phyloP scores from a whole-genome alignment of 2,888 invertebrate genomes.

The Yponomeuta sedellus region DNA sequence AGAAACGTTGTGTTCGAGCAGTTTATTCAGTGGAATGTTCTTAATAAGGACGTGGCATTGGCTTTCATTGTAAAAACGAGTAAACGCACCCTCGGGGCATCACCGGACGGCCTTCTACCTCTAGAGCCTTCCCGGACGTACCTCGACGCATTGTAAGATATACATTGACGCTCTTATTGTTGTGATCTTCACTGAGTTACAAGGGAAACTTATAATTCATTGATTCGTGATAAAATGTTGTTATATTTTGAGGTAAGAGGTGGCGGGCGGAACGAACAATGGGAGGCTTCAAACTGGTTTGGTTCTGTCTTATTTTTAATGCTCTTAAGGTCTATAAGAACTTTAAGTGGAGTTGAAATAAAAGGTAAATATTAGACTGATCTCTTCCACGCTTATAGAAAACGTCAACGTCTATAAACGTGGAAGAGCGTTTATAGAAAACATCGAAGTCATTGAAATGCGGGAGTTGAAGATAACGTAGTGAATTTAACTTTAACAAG shows the following conservation, averaged over 20 bases:
- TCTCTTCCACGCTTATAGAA: too few relatives aligned
- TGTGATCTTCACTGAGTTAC: background rate
- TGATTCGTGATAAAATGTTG: background rate
- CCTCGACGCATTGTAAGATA: background rate
- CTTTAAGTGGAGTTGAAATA: background rate
- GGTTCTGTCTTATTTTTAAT: background rate
- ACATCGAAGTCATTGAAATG: too few relatives aligned
- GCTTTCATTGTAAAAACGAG: slow-evolving; percentile 5
- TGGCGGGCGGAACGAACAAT: slow-evolving; percentile 2
- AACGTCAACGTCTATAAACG: too few relatives aligned
- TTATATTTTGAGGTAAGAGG: background rate
- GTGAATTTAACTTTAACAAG: too few relatives aligned
- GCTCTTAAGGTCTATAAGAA: background rate
- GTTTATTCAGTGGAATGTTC: slow-evolving; percentile 8
- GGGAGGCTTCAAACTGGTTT: slow-evolving; percentile 10
- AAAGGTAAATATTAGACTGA: background rate
- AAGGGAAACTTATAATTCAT: background rate
- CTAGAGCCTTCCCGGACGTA: background rate
- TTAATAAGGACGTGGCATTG: slow-evolving; percentile 11
- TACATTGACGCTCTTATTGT: background rate
- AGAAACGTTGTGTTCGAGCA: slow-evolving; percentile 9
- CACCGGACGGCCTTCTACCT: background rate
- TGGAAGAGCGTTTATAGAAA: too few relatives aligned
- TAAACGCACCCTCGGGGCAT: slow-evolving; percentile 10
- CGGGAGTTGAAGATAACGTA: too few relatives aligned